These are phyloP conservation scores for Spisula solida DNA, from an alignment of 2,888 invertebrate species.

Conservation along the genomic window DNA sequence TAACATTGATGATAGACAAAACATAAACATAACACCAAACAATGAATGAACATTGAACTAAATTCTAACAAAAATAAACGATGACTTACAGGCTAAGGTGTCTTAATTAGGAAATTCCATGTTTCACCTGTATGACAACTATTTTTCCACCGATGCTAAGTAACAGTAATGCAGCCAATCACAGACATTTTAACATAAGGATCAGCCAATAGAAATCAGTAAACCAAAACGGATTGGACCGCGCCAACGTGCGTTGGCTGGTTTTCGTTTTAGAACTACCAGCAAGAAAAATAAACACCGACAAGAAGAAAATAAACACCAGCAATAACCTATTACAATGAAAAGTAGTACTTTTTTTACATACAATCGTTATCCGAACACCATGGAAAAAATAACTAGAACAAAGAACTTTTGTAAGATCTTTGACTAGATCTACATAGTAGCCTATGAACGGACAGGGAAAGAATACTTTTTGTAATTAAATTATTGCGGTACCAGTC, in stretches of 20 bases:
- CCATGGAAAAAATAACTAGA: no score
- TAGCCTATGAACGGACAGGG: no score
- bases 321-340: not conserved
- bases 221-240: constrained; percentile 20
- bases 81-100: not conserved
- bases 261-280: not conserved
- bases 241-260: constrained; percentile 55
- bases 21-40: not conserved
- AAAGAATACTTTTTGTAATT: not conserved
- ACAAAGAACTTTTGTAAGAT: no score
- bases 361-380: no score
- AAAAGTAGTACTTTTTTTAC: no score
- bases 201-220: constrained; percentile 42
- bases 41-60: constrained; percentile 5
- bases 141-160: constrained; percentile 67
- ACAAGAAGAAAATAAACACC: not conserved
- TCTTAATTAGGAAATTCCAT: constrained; percentile 7
- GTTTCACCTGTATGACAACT: constrained; percentile 54
- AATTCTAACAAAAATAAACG: not conserved
- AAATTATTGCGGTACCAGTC: not conserved
- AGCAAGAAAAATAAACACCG: not conserved
- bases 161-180: constrained; percentile 61
- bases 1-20: not conserved
- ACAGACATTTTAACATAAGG: not conserved
- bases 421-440: no score